Conservation (phyloP, 2,888 invertebrate genomes). For the Drosophila pseudotakahashii region DNA sequence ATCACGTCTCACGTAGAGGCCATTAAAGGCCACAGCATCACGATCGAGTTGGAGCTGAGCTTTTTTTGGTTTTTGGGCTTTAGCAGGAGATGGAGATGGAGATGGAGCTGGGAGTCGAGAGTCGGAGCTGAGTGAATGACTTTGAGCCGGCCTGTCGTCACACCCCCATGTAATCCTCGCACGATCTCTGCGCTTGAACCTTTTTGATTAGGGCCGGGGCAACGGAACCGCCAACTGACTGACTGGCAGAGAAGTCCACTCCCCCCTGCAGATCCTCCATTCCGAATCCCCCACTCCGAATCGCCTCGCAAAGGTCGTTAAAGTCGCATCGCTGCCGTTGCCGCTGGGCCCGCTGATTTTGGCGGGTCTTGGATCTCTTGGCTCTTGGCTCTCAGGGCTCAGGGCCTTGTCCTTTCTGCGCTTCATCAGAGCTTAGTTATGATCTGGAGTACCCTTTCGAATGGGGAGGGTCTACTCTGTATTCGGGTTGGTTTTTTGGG, state of each 20-base stretch:
- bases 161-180: slow-evolving; percentile 77
- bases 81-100: neutral
- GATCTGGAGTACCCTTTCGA: slow-evolving; percentile 17
- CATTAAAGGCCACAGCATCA: slow-evolving; percentile 79
- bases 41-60: slow-evolving; percentile 52
- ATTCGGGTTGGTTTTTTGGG: neutral
- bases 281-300: slow-evolving; percentile 22
- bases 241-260: slow-evolving; percentile 24
- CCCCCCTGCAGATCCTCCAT: neutral
- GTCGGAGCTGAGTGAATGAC: slow-evolving; percentile 47
- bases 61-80: slow-evolving; percentile 8
- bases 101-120: slow-evolving; percentile 5
- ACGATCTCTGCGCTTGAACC: slow-evolving; percentile 65
- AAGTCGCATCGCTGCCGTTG: slow-evolving; percentile 55
- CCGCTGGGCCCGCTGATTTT: slow-evolving; percentile 41
- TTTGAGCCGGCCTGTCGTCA: slow-evolving; percentile 68
- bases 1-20: slow-evolving; percentile 76
- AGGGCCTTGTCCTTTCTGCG: slow-evolving; percentile 65
- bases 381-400: slow-evolving; percentile 25
- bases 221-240: slow-evolving; percentile 38
- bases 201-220: slow-evolving; percentile 60
- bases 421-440: slow-evolving; percentile 56
- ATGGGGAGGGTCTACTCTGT: neutral
- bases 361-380: slow-evolving; percentile 17
- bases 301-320: slow-evolving; percentile 76